Evolutionary conservation across 2,797 vertebrate genomes (phyloP).

Genomic region (Phrynocephalus forsythii): DNA sequence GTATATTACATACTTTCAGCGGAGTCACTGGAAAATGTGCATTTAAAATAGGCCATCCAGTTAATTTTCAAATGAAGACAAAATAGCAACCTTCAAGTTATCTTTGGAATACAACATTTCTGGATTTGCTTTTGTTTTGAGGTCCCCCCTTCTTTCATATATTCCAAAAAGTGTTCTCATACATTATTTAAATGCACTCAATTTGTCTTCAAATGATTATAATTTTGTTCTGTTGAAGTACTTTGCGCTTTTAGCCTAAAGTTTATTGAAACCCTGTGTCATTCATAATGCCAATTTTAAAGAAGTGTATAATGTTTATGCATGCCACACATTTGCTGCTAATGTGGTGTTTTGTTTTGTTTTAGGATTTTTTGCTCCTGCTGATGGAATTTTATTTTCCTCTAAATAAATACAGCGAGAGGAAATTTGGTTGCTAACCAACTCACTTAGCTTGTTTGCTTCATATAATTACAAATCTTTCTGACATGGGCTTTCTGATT

Average conservation of each 20-base stretch:
- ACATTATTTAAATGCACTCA: conserved; percentile 13
- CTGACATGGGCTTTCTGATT: conserved; percentile 47
- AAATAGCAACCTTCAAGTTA: conserved; percentile 21
- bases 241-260: conserved; percentile 24
- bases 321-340: conserved; percentile 12
- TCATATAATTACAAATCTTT: conserved; percentile 37
- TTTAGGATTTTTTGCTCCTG: background rate
- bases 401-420: conserved; percentile 52
- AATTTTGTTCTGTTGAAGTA: conserved; percentile 44
- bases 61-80: background rate
- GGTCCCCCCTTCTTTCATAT: background rate
- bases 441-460: conserved; percentile 45
- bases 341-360: background rate
- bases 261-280: conserved; percentile 40
- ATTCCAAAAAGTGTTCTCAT: conserved; percentile 9
- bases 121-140: background rate
- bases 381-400: too few relatives aligned
- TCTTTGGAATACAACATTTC: conserved; percentile 11
- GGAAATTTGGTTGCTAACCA: conserved; percentile 26
- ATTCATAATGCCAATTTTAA: conserved; percentile 37
- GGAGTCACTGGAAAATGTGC: background rate
- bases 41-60: background rate
- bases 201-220: conserved; percentile 37
- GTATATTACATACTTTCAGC: conserved; percentile 6
- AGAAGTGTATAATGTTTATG: conserved; percentile 38